These are phyloP conservation scores for Mus spretus DNA, from an alignment of 2,797 vertebrate genomes.

Conservation along the genomic window DNA sequence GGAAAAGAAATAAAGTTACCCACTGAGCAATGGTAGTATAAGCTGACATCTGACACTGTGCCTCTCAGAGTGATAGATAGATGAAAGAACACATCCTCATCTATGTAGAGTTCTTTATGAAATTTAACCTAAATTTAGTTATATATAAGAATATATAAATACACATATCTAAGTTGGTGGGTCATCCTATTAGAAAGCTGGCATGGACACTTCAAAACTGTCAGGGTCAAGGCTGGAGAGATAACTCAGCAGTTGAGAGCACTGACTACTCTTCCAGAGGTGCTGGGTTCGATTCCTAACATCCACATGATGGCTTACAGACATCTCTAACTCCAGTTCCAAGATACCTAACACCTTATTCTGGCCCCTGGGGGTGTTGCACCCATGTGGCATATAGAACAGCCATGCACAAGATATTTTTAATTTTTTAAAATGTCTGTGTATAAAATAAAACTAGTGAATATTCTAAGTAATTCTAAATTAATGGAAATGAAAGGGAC, in stretches of 20 bases:
- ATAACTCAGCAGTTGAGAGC: background rate
- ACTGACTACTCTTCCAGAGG: background rate
- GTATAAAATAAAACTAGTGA: conserved; percentile 21
- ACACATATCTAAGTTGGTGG: background rate
- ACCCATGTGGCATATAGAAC: background rate
- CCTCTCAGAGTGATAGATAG: background rate
- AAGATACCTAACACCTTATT: background rate
- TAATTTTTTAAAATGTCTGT: background rate
- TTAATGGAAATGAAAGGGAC: background rate
- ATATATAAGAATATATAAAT: background rate
- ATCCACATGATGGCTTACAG: background rate
- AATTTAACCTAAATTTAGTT: background rate
- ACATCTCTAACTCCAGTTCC: background rate
- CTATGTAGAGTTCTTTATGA: background rate
- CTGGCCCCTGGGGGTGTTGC: background rate
- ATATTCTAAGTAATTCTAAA: background rate
- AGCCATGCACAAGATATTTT: background rate
- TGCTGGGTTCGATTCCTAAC: background rate
- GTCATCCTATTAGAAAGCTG: background rate
- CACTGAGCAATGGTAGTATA: background rate
- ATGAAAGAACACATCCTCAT: background rate
- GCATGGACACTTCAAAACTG: background rate
- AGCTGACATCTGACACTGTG: background rate
- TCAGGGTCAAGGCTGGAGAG: background rate
- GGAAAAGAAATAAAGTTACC: conserved; percentile 14